phyloP scores from a whole-genome alignment of 2,888 invertebrate species.

The Poecilus cupreus region DNA sequence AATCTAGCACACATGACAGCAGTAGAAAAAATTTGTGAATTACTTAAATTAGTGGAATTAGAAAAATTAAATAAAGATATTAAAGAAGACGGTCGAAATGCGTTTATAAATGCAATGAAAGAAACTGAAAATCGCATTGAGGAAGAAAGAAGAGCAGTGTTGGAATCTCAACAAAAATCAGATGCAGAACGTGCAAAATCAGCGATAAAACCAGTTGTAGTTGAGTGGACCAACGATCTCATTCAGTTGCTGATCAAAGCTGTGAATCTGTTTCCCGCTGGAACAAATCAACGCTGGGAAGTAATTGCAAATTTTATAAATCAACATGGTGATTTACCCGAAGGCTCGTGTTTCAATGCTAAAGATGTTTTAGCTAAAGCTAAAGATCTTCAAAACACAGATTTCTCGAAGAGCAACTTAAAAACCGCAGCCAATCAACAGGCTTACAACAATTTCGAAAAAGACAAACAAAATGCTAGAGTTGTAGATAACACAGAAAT shows the following conservation, averaged over 20 bases:
- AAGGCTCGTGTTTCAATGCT: conserved; percentile 82
- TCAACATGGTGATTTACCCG: conserved; percentile 82
- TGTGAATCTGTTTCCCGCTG: conserved; percentile 98
- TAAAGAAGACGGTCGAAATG: conserved; percentile 78
- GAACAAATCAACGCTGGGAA: conserved; percentile 94
- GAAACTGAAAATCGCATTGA: conserved; percentile 86
- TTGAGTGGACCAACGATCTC: conserved; percentile 90
- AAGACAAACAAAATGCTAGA: conserved; percentile 82
- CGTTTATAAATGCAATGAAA: conserved; percentile 81
- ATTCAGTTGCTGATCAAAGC: conserved; percentile 95
- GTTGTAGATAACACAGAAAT: conserved; percentile 83
- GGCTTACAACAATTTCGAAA: conserved; percentile 93
- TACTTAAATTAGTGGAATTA: conserved; percentile 81
- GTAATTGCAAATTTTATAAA: conserved; percentile 97
- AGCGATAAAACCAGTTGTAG: conserved; percentile 72
- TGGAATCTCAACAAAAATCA: conserved; percentile 75
- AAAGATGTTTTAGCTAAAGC: conserved; percentile 97
- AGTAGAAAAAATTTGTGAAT: conserved; percentile 93
- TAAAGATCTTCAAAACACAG: conserved; percentile 93
- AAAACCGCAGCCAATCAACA: conserved; percentile 94
- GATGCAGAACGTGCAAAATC: conserved; percentile 68
- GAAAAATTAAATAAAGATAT: conserved; percentile 85
- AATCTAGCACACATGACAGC: conserved; percentile 89
- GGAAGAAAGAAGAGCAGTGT: conserved; percentile 81
- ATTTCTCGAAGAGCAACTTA: conserved; percentile 87